A percentile compares a stretch with the other conserved stretches of the same genome.
Conservation (phyloP, 2,113 vertebrate species). For the Odontophorus gujanensis region DNA sequence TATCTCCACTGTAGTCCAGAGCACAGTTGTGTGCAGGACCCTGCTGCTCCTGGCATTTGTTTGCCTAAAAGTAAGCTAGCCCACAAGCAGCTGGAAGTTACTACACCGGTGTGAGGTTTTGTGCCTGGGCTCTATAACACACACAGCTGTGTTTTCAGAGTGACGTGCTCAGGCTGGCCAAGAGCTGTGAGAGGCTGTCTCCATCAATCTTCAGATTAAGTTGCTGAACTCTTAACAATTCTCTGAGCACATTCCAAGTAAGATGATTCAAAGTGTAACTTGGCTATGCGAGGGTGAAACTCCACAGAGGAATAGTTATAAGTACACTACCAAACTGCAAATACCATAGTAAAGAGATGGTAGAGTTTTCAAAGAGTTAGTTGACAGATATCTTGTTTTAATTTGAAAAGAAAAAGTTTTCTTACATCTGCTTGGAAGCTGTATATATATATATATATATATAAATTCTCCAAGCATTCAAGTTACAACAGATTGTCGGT, state of each 20-base stretch:
- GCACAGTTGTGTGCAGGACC: neutral
- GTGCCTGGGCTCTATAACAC: neutral
- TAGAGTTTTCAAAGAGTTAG: neutral
- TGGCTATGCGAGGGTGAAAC: neutral
- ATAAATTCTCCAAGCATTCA: neutral
- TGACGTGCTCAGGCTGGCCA: neutral
- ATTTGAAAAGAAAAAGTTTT: neutral
- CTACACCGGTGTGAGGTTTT: neutral
- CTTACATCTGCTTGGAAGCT: neutral
- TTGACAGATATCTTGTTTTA: neutral
- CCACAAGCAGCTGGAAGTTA: neutral
- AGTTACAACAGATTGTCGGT: neutral
- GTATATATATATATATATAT: no score
- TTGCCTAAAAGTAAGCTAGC: neutral
- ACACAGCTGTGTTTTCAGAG: neutral
- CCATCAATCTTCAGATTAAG: neutral
- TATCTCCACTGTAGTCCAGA: fast-evolving
- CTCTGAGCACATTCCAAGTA: neutral
- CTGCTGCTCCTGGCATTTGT: neutral
- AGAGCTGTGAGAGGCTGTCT: neutral
- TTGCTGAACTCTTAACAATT: neutral
- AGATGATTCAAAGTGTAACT: neutral
- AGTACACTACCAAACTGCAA: neutral
- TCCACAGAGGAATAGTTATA: neutral
- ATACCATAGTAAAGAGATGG: neutral